Evolutionary conservation across 2,797 vertebrate species (phyloP), one percentile per base, ranked within the genome.

Genomic region (Falco novaeseelandiae): DNA sequence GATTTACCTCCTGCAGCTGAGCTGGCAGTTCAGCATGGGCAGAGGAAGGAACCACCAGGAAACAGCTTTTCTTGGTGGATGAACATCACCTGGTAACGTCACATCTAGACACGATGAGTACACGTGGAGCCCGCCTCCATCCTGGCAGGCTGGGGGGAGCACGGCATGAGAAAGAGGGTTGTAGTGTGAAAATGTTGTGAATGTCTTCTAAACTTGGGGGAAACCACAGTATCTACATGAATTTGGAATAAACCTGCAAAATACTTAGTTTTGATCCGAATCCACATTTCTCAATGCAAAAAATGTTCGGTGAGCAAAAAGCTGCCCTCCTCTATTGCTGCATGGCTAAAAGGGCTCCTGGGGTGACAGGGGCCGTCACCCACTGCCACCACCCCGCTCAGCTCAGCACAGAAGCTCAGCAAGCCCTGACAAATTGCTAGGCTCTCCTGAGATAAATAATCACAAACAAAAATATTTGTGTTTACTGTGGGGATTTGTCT

Each of bases 401-500:
- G 83, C 83, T 89, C 90, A 30, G 77, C 80, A 22, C 48, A 65
- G 88, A 1, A 63, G 63, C 90, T 92, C 83, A 10, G 88, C 78
- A 66, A 93, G 77, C 90, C 90, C 90, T 89, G 90, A 96, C 93
- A 96, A 95, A 96, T 93, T 91, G 89, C 93, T 95, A 70, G 77
- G 95, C 88, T 90, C 96, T 96, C 96, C 90, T 29, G 94, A 96
- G 97, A 96, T 81, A 97, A 95, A 94, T 93, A 95, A 97, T 96
- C 94, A 57, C 96, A 97, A 97, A 97, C 95, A 96, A 97, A 97
- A 96, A 93, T 97, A 97, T 97, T 97, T 97, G 96, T 97, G 95
- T 97, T 97, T 96, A 90, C 97, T 97, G 95, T 93, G 95, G 96
- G 97, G 97, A 97, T 97, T 97, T 97, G 96, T 96, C 96, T 96